These are phyloP conservation scores for Neosalanx taihuensis DNA, from an alignment of 2,797 vertebrate genomes.

Conservation along the genomic window DNA sequence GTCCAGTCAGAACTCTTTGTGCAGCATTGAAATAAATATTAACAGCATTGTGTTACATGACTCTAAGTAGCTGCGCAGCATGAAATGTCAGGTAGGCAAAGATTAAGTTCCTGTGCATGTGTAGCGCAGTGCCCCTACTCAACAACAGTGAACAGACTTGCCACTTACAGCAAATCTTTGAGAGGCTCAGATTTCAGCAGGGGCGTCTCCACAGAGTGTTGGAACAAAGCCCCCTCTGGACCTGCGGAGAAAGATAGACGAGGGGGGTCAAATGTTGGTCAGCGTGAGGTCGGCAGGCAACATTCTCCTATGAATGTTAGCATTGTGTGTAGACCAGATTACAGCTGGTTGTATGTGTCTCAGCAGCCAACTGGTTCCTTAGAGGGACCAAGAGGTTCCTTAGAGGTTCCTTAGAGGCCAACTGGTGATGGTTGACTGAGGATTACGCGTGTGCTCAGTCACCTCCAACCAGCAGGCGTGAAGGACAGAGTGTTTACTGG, in stretches of 20 bases:
- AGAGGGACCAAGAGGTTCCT: conserved; percentile 4
- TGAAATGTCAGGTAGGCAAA: too few relatives aligned
- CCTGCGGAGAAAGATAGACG: conserved; percentile 50
- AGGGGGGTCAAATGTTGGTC: neutral
- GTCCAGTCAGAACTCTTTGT: neutral
- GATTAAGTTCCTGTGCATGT: too few relatives aligned
- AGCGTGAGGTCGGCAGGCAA: neutral
- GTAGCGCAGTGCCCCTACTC: too few relatives aligned
- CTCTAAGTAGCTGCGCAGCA: too few relatives aligned
- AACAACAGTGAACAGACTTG: neutral
- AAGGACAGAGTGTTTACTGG: conserved; percentile 4
- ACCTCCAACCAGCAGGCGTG: conserved; percentile 8
- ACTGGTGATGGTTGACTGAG: neutral
- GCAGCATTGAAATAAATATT: neutral
- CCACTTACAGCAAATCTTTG: conserved; percentile 85
- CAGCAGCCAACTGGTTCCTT: conserved; percentile 1
- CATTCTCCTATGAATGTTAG: neutral
- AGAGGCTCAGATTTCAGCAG: conserved; percentile 81
- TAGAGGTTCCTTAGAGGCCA: conserved; percentile 10
- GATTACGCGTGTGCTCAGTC: conserved; percentile 5
- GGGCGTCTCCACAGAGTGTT: conserved; percentile 91
- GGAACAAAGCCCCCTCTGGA: conserved; percentile 81
- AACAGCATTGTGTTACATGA: neutral
- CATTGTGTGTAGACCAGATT: neutral
- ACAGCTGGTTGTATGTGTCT: neutral